A percentile compares a stretch with the other conserved stretches of the same genome.
Evolutionary conservation across 2,113 vertebrate genomes (phyloP).

Genomic region (Serinus canaria): DNA sequence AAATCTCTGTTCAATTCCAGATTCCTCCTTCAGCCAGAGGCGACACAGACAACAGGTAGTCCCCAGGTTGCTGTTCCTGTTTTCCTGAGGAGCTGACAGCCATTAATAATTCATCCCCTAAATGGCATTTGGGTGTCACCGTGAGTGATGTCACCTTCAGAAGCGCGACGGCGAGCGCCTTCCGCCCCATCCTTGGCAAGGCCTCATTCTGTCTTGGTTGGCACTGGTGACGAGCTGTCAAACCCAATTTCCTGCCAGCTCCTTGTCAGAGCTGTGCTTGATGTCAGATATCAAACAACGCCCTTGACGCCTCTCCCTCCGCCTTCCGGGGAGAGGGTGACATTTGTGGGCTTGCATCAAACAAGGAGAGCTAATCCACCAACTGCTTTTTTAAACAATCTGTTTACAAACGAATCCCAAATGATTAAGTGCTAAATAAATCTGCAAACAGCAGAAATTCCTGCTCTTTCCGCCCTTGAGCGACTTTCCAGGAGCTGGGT

Average conservation of each 20-base stretch:
- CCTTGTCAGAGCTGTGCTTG: constrained; percentile 41
- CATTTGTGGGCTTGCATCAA: neutral
- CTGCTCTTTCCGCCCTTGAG: constrained; percentile 28
- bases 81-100: neutral
- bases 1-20: neutral
- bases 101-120: constrained; percentile 53
- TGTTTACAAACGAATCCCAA: constrained; percentile 38
- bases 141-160: constrained; percentile 34
- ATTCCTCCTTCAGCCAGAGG: neutral
- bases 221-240: constrained; percentile 6
- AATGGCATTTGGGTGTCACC: constrained; percentile 24
- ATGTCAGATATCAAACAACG: constrained; percentile 17
- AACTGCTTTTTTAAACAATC: constrained; percentile 19
- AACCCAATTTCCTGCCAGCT: constrained; percentile 51
- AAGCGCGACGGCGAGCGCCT: neutral
- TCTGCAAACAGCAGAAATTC: constrained; percentile 13
- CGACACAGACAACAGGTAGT: neutral
- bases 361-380: neutral
- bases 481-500: neutral
- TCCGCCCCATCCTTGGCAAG: neutral
- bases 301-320: neutral
- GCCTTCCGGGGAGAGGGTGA: neutral
- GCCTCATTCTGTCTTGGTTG: constrained; percentile 64
- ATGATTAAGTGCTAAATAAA: constrained; percentile 25
- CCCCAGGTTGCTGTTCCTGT: neutral